Conservation (phyloP, 2,113 vertebrate species). For the Bombycilla garrulus region DNA sequence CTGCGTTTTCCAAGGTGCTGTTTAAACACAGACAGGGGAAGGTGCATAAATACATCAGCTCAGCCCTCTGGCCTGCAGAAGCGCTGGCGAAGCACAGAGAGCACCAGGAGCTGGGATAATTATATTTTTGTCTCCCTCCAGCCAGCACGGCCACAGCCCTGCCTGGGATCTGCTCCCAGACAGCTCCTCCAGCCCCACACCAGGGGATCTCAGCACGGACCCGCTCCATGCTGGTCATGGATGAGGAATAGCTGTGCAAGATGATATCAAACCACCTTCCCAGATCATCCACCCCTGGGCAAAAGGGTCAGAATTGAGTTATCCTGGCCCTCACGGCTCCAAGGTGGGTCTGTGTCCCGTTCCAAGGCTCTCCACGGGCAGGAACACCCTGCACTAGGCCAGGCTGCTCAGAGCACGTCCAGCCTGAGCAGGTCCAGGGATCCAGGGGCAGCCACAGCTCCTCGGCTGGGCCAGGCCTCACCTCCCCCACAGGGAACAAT, state of each 20-base stretch:
- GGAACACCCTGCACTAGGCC: not conserved
- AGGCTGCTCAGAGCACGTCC: not conserved
- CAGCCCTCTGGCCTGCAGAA: not conserved
- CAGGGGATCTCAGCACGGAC: rapidly evolving
- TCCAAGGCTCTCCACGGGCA: not conserved
- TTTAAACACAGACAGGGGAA: conserved; percentile 42
- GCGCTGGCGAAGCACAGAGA: not conserved
- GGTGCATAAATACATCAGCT: not conserved
- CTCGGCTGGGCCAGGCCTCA: not conserved
- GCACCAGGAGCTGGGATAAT: not conserved
- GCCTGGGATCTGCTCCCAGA: not conserved
- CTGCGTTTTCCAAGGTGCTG: not conserved
- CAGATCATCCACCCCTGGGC: not conserved
- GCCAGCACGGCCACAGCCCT: not conserved
- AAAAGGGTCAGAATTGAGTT: not conserved
- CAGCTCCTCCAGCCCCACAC: not conserved
- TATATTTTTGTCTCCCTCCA: not conserved
- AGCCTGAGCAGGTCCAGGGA: not conserved
- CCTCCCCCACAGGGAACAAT: no score
- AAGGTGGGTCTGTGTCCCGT: not conserved
- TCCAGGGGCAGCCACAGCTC: not conserved
- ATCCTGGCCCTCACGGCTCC: rapidly evolving
- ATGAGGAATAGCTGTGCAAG: not conserved
- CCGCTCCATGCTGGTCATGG: rapidly evolving
- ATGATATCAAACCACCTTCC: not conserved